Conservation (phyloP, 2,113 vertebrate genomes). For the Heteronetta atricapilla region DNA sequence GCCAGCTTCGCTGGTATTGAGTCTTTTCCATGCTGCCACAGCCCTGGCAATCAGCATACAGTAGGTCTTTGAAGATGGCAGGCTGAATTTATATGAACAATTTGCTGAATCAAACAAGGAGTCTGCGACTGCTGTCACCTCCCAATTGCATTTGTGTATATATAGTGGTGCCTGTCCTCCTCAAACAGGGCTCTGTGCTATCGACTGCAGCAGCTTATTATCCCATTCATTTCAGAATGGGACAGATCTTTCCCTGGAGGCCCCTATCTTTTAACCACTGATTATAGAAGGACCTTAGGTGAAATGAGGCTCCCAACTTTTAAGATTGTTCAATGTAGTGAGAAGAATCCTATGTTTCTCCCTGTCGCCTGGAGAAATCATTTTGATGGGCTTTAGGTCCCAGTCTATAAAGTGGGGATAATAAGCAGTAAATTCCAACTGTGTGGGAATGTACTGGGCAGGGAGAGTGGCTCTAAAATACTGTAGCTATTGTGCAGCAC, state of each 20-base stretch:
- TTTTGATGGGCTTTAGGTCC: neutral
- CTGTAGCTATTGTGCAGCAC: neutral
- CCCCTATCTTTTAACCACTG: neutral
- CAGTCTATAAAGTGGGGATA: too few species aligned
- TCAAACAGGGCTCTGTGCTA: neutral
- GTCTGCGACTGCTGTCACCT: neutral
- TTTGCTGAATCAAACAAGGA: neutral
- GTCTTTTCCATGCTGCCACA: neutral
- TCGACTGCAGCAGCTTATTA: neutral
- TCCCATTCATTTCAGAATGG: neutral
- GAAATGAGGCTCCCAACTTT: neutral
- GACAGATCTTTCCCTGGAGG: neutral
- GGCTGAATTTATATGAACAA: neutral
- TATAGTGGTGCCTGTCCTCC: neutral
- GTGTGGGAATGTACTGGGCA: rapidly evolving
- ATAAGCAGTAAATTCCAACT: neutral
- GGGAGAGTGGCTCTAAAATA: neutral
- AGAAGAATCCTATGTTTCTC: neutral
- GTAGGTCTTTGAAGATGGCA: conserved; percentile 32
- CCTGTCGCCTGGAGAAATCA: neutral
- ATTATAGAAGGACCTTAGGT: neutral
- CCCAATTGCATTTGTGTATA: neutral
- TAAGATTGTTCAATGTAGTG: neutral
- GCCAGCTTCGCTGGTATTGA: neutral
- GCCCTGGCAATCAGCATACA: neutral